A percentile compares a stretch with the other conserved stretches of the same genome.
Conservation (phyloP, 1,140 invertebrate genomes). For the Caenorhabditis latens region DNA sequence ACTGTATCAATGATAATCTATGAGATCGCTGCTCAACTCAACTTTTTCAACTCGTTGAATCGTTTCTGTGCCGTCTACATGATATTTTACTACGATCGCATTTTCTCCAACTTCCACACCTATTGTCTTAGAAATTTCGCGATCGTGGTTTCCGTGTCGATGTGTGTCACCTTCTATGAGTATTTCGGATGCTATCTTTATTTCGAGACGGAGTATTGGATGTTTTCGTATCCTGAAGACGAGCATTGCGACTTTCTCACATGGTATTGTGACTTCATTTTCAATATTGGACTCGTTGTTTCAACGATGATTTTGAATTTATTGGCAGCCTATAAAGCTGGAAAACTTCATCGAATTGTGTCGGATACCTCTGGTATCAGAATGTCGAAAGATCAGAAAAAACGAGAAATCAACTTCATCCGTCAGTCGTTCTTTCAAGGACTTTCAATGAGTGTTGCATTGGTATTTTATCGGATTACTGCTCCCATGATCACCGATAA, state of each 20-base stretch:
- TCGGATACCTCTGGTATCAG: background rate
- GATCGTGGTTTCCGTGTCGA: background rate
- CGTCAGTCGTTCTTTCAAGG: slow-evolving; percentile 37
- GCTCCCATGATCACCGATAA: background rate
- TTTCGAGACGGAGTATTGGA: slow-evolving; percentile 1
- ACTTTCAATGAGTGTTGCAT: slow-evolving; percentile 35
- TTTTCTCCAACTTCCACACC: slow-evolving; percentile 30
- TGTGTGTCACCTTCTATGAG: slow-evolving; percentile 40
- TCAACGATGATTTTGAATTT: slow-evolving; percentile 2
- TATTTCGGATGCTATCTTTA: background rate
- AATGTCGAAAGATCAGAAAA: slow-evolving; percentile 15
- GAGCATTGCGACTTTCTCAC: background rate
- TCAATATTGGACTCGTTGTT: background rate
- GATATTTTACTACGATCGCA: slow-evolving; percentile 13
- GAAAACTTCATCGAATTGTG: slow-evolving; percentile 32
- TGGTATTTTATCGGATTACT: slow-evolving; percentile 22
- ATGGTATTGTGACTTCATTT: slow-evolving; percentile 39
- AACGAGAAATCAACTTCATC: slow-evolving; percentile 26
- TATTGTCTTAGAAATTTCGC: slow-evolving; percentile 19
- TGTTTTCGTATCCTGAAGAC: background rate
- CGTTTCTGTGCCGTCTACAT: slow-evolving; percentile 37
- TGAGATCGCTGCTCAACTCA: slow-evolving; percentile 34
- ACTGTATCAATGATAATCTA: slow-evolving; percentile 37
- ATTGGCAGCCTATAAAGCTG: slow-evolving; percentile 5
- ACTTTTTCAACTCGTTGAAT: slow-evolving; percentile 42